These are phyloP conservation scores for Falco biarmicus DNA, from an alignment of 2,797 vertebrate species.

Conservation along the genomic window DNA sequence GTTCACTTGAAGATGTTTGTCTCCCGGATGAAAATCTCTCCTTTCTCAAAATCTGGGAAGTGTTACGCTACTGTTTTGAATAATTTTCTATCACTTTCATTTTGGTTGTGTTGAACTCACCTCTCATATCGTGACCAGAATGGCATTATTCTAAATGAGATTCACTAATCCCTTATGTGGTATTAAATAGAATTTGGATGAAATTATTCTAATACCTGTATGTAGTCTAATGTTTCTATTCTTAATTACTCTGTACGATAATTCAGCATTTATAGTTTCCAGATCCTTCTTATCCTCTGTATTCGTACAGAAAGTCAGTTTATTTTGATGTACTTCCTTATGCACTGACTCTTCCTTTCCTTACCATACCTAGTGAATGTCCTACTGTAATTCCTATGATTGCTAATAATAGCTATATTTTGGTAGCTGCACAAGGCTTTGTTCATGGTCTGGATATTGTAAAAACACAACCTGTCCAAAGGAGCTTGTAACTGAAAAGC, in stretches of 20 bases:
- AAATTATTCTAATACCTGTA: background rate
- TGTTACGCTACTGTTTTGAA: background rate
- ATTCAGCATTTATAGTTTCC: conserved; percentile 1
- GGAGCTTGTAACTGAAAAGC: background rate
- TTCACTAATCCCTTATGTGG: background rate
- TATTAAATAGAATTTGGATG: background rate
- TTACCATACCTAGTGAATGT: background rate
- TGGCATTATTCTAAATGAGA: background rate
- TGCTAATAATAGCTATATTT: background rate
- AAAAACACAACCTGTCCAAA: background rate
- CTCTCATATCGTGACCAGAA: background rate
- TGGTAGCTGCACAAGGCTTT: background rate
- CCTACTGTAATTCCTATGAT: background rate
- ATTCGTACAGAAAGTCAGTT: background rate
- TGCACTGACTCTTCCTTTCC: background rate
- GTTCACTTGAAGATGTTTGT: background rate
- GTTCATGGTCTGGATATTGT: background rate
- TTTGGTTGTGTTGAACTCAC: background rate
- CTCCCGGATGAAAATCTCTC: background rate
- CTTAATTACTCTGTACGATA: background rate
- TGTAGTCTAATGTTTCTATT: background rate
- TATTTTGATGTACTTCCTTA: background rate
- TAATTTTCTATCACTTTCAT: background rate
- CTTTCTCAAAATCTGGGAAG: background rate
- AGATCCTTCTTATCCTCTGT: background rate